Evolutionary conservation across 1,140 invertebrate species (phyloP).

Genomic region (Drosophila suzukii): DNA sequence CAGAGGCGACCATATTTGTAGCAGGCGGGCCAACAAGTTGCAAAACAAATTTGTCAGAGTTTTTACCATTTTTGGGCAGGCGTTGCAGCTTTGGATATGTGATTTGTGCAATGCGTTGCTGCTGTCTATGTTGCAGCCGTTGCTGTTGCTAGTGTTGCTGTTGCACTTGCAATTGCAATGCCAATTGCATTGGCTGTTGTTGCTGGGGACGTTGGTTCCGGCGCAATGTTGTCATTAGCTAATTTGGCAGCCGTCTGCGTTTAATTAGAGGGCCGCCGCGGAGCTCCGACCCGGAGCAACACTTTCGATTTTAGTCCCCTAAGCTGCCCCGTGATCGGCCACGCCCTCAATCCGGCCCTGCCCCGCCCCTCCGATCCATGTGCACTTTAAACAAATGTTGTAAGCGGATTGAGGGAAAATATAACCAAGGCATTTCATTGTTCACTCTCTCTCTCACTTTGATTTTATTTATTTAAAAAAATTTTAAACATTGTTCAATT

Average conservation of each 20-base stretch:
- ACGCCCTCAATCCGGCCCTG: conserved; percentile 39
- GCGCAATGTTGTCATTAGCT: conserved; percentile 68
- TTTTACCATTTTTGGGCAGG: conserved; percentile 64
- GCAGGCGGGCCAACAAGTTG: conserved; percentile 65
- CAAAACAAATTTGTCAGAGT: conserved; percentile 81
- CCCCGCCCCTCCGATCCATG: neutral
- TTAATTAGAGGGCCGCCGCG: conserved; percentile 66
- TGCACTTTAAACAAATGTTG: conserved; percentile 2
- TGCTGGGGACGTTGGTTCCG: conserved; percentile 10
- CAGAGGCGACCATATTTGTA: conserved; percentile 56
- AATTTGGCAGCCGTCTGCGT: conserved; percentile 76
- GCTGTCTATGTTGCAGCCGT: conserved; percentile 23
- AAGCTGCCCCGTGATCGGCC: conserved; percentile 29
- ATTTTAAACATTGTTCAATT: too few relatives aligned
- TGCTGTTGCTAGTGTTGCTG: conserved; percentile 6
- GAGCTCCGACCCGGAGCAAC: conserved; percentile 56
- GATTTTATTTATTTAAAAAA: too few relatives aligned
- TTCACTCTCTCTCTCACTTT: too few relatives aligned
- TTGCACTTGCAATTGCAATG: conserved; percentile 1
- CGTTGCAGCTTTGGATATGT: conserved; percentile 49
- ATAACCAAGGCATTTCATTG: too few relatives aligned
- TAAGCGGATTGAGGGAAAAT: neutral
- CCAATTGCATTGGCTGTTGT: conserved; percentile 9
- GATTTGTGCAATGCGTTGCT: conserved; percentile 60
- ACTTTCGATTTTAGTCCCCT: conserved; percentile 64